Base-by-base conservation (phyloP, 2,888 invertebrate genomes). In the Prosapia bicincta region DNA sequence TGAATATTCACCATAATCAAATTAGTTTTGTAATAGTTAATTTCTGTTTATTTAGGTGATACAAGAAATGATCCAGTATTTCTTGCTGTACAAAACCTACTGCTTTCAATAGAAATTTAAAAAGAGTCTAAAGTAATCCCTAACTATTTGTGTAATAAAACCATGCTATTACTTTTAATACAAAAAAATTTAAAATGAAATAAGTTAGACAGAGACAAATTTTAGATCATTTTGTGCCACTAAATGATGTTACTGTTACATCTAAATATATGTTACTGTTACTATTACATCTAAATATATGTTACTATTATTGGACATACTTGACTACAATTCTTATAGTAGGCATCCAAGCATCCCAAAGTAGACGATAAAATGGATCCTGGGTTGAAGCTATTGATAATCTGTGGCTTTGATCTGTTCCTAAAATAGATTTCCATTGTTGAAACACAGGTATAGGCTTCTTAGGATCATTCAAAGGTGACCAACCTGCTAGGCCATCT, bases 321-420 rank as follows among this genome's bases (percentile, higher is more conserved):
- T 90, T 89, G 79, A 92, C 89, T 66, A 92, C 91, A 65, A 88
- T 87, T 81, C 93, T 89, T 78, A 97, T 87, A 77, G 89, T 88
- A n/a, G 96, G 96, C 87, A 97, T 91, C 91, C 96, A 95, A 78
- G 93, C 91, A 83, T 95, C 94, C 96, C 97, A 97, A 80, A 98
- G 86, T 76, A 97, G 86, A 81, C 91, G 90, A 85, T 95, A 93
- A 83, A 93, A 96, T 0, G 95, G 93, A 78, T 84, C 83, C 80
- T 89, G 90, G 54, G 88, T 86, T 6, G 88, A 87, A 80, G 84
- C 85, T 80, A 85, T 85, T 79, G 86, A 83, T 78, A 81, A 71
- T n/a, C 80, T 76, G 32, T 78, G 78, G 1, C 71, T 68, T 20
- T 80, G 78, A 66, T 83, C 85, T 72, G 79, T 82, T 78, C 86